These are phyloP conservation scores for Drosophila setosimentum DNA, from an alignment of 2,888 invertebrate genomes.

Conservation along the genomic window DNA sequence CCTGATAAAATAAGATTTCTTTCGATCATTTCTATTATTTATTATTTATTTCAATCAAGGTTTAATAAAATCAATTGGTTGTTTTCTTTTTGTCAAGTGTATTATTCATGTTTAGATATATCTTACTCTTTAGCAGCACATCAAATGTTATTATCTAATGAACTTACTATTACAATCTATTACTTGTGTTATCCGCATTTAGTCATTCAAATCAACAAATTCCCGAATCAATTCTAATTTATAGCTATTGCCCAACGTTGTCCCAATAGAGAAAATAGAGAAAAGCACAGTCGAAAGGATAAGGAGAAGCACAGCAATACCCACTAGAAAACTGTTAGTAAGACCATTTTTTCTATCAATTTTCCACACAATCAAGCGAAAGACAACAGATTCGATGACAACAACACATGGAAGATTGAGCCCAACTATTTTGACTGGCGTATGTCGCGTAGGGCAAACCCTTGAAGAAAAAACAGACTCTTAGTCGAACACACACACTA, in stretches of 20 bases:
- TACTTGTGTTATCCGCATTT: neutral
- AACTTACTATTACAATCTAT: constrained; percentile 3
- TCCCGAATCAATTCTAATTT: constrained; percentile 28
- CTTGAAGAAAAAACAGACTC: neutral
- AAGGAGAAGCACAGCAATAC: neutral
- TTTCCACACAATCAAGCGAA: constrained; percentile 75
- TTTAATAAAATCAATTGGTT: neutral
- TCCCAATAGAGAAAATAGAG: constrained; percentile 4
- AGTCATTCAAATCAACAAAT: constrained; percentile 10
- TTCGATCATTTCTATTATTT: neutral
- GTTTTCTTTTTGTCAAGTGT: neutral
- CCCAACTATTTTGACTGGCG: constrained; percentile 50
- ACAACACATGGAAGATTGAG: constrained; percentile 59
- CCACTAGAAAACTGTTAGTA: constrained; percentile 26
- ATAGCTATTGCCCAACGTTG: constrained; percentile 25
- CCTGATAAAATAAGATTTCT: neutral
- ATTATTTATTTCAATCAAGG: neutral
- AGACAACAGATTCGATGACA: constrained; percentile 29
- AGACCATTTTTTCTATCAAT: constrained; percentile 55
- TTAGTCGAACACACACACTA: neutral
- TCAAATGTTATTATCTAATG: constrained; percentile 4
- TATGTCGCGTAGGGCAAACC: constrained; percentile 15
- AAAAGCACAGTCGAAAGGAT: neutral
- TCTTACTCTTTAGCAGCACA: neutral
- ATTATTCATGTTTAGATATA: neutral